A percentile compares a stretch with the other conserved stretches of the same genome.
Conservation (phyloP, 2,888 invertebrate genomes). For the Panopea generosa region DNA sequence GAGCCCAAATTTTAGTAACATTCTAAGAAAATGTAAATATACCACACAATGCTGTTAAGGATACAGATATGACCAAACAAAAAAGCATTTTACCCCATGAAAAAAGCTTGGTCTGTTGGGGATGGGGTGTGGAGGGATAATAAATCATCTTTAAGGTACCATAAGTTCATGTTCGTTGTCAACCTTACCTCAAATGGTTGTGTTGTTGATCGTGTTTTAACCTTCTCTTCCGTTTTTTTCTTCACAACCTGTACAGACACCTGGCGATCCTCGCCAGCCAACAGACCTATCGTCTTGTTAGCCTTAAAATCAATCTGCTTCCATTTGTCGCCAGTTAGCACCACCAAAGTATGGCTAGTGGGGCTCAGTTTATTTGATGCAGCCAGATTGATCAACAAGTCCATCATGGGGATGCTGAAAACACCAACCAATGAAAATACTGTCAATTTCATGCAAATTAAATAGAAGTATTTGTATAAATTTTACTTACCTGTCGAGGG, state of each 20-base stretch:
- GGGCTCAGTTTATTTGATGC: constrained; percentile 90
- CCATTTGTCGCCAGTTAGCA: constrained; percentile 87
- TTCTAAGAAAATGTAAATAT: too few relatives aligned
- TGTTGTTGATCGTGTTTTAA: constrained; percentile 69
- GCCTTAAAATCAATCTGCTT: constrained; percentile 89
- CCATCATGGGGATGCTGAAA: constrained; percentile 92
- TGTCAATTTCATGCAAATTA: not conserved
- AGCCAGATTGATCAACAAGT: constrained; percentile 90
- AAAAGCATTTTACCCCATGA: too few relatives aligned
- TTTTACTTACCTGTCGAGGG: constrained; percentile 13
- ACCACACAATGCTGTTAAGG: too few relatives aligned
- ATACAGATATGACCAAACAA: too few relatives aligned
- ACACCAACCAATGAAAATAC: constrained; percentile 14
- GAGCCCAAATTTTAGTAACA: too few relatives aligned
- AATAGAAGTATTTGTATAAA: not conserved
- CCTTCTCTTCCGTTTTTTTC: constrained; percentile 82
- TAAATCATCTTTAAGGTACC: too few relatives aligned
- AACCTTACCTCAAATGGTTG: constrained; percentile 88
- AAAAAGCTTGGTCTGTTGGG: too few relatives aligned
- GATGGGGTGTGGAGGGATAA: too few relatives aligned
- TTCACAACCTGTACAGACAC: constrained; percentile 86
- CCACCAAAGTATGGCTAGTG: constrained; percentile 89
- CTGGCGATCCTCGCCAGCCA: constrained; percentile 57
- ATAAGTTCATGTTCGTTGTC: too few relatives aligned
- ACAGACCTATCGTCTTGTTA: constrained; percentile 90